A percentile compares a stretch with the other conserved stretches of the same genome.
Conservation (phyloP, 1,140 invertebrate genomes). For the Drosophila nasuta region DNA sequence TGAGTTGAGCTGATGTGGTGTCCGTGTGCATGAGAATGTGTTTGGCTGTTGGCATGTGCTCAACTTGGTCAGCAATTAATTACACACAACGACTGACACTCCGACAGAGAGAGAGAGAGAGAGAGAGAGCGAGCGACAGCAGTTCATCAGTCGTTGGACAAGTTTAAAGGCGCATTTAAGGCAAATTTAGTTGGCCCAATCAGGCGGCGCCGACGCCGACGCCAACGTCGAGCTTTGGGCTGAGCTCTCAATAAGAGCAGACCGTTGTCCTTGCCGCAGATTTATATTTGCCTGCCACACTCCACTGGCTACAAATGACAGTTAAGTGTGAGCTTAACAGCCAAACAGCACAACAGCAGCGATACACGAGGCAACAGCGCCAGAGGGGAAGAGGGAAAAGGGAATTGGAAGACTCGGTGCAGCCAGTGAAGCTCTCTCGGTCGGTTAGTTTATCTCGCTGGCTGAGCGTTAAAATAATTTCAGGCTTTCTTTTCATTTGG, state of each 20-base stretch:
- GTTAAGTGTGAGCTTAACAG: conserved; percentile 34
- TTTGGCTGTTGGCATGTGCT: conserved; percentile 58
- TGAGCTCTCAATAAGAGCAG: conserved; percentile 51
- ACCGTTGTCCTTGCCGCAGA: conserved; percentile 36
- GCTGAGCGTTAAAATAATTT: conserved; percentile 68
- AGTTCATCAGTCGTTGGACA: conserved; percentile 33
- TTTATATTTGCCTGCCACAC: conserved; percentile 70
- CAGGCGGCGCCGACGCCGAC: conserved; percentile 17
- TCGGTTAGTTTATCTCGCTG: conserved; percentile 63
- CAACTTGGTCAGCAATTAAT: conserved; percentile 79
- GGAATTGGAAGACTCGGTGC: background rate
- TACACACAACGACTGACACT: conserved; percentile 49
- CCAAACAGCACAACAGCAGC: conserved; percentile 10
- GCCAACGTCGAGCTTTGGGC: background rate
- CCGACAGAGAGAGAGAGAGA: background rate
- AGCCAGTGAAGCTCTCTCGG: conserved; percentile 8
- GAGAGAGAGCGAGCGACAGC: background rate
- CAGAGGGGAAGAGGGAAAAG: background rate
- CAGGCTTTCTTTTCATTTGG: conserved; percentile 48
- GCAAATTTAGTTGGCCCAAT: conserved; percentile 63
- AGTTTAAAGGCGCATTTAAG: conserved; percentile 66
- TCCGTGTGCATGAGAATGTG: conserved; percentile 49
- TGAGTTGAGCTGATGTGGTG: conserved; percentile 16
- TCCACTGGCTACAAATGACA: conserved; percentile 69
- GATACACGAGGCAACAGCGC: background rate